Evolutionary conservation across 2,888 invertebrate species (phyloP), one percentile per base, ranked within the genome.

Genomic region (Gymnocheta viridis): DNA sequence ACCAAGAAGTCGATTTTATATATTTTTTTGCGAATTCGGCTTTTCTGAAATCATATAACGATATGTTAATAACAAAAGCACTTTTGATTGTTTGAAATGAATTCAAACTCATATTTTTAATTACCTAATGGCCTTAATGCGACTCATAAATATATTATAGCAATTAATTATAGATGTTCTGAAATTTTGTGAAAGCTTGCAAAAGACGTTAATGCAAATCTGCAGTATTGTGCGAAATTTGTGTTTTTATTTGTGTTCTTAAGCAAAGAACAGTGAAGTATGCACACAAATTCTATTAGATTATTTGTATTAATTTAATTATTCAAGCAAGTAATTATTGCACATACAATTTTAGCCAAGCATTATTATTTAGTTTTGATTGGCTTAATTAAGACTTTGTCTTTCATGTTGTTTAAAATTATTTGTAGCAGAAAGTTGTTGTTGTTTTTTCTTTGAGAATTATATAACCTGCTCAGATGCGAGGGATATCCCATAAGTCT

Each of bases 261-360:
- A 12, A 38, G 19, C 4, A 66, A 49, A 19, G 14, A 32, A 17
- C 14, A 35, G 27, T 5, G 22, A 51, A 32, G 24, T 35, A 5
- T 24, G 54, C 24, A 24, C 2, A 35, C n/a, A 51, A 44, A 38
- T 38, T 69, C 24, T 35, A 6, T 69, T 54, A 51, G 38, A 35
- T 38, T 69, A 22, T 69, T 51, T 69, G 38, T 17, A 38, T 69
- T 51, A 69, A 51, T 69, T 24, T n/a, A 38, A 51, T 69, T 69
- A 69, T 51, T 51, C 32, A 69, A 6, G 27, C 49, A 35, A 35
- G 22, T 22, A 66, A n/a, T 35, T 49, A 17, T 2, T 49, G 19
- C 14, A 35, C 22, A 22, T 19, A 49, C 3, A n/a, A 35, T 35
- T 24, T 32, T n/a, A n/a, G 32, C 32, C 9, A 22, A 49, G 14